Base-by-base conservation (phyloP, 2,888 invertebrate genomes). In the Microchrysa polita region DNA sequence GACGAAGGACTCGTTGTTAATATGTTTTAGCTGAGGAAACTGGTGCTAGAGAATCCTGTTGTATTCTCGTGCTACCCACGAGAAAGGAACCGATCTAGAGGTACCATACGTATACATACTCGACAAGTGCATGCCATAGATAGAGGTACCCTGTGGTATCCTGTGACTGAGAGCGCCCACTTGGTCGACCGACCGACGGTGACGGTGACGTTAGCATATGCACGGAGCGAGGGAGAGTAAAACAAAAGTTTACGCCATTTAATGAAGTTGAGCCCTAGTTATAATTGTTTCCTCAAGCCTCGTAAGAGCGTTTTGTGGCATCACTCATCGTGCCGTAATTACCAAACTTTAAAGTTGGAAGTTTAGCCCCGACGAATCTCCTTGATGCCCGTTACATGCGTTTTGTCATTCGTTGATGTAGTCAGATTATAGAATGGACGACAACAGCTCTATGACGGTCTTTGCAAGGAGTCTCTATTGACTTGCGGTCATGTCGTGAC, bases 161-260 rank as follows among this genome's bases (percentile, higher is more conserved):
- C 27, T 34, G 7, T 7, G 7, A n/a, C n/a, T n/a, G 27, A 2
- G 48, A 22, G 48, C 18, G 34, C 65, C 14, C 65, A 48, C 65
- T 40, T 16, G 48, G 27, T 2, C 57, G 22, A 12, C n/a, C n/a
- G n/a, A n/a, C n/a, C n/a, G n/a, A n/a, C n/a, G n/a, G n/a, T n/a
- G n/a, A n/a, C n/a, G n/a, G n/a, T n/a, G n/a, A n/a, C n/a, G n/a
- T n/a, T 20, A 44, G 22, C 22, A 48, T 44, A 65, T 44, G 20
- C 65, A 65, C 34, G 27, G 27, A 34, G 27, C 27, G 34, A 34
- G 65, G 57, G 75, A 34, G 73, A 48, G 60, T 63, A 57, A 40
- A 74, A 73, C 72, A 75, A 75, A 75, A 75, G 75, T 75, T 75
- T 75, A 75, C 74, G 74, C 73, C 74, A 74, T 75, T 75, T 75